Percentiles rank a stretch among this genome's conserved stretches.
Evolutionary conservation across 1,140 invertebrate genomes (phyloP).

Genomic region (Nephila pilipes): DNA sequence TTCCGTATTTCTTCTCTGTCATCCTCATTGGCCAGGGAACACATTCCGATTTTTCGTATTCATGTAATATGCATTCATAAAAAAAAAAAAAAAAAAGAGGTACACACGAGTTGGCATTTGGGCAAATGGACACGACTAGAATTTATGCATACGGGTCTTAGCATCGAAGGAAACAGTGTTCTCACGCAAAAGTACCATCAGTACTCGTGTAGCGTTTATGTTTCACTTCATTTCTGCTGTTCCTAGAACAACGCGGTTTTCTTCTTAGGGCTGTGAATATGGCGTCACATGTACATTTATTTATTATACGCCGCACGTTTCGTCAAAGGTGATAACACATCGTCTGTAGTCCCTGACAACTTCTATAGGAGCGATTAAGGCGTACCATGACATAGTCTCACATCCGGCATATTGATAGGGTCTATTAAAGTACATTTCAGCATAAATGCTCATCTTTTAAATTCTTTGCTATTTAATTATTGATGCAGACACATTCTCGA

Average conservation of each 20-base stretch:
- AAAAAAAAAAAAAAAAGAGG: not conserved
- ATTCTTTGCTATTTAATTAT: constrained; percentile 42
- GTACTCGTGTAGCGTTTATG: constrained; percentile 67
- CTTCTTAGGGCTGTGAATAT: not conserved
- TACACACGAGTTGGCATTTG: not conserved
- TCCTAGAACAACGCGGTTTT: constrained; percentile 50
- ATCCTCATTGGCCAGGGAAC: not conserved
- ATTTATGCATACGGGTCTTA: constrained; percentile 45
- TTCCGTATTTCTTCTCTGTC: not conserved
- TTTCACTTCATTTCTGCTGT: constrained; percentile 69
- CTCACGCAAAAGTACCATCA: constrained; percentile 69
- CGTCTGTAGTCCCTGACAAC: constrained; percentile 60
- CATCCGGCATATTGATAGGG: constrained; percentile 60
- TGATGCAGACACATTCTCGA: not conserved
- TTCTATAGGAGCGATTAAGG: constrained; percentile 35
- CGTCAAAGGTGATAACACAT: constrained; percentile 68
- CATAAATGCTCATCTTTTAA: constrained; percentile 11
- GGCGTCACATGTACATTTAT: constrained; percentile 50
- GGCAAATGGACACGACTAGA: constrained; percentile 35
- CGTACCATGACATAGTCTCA: constrained; percentile 31
- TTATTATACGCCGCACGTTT: constrained; percentile 56
- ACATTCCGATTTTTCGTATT: not conserved
- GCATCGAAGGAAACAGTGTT: constrained; percentile 25
- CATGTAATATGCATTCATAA: not conserved
- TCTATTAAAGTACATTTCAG: not conserved